These are phyloP conservation scores for Coenonympha arcania DNA, from an alignment of 2,888 invertebrate species.

Conservation along the genomic window DNA sequence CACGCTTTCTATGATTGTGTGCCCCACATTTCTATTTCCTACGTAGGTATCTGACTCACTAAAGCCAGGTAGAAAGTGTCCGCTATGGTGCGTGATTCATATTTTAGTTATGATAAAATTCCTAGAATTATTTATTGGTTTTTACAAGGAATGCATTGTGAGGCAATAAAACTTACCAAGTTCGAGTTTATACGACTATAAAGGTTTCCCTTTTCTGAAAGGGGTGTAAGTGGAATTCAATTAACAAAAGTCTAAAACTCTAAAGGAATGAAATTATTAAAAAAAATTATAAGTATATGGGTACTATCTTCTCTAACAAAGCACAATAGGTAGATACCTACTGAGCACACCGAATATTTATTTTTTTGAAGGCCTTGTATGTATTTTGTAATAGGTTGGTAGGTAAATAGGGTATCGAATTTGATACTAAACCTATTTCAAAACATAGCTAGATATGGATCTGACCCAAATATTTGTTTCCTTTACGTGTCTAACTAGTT, in stretches of 20 bases:
- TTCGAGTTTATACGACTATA: neutral
- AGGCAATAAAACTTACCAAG: neutral
- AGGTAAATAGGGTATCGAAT: too few species aligned
- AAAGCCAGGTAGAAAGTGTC: conserved; percentile 13
- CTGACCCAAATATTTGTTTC: neutral
- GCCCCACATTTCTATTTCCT: conserved; percentile 14
- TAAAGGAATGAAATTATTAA: too few species aligned
- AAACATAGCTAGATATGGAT: neutral
- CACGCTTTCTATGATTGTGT: neutral
- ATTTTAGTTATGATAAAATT: conserved; percentile 8
- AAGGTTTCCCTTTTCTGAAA: neutral
- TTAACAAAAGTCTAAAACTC: too few species aligned
- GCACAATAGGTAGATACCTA: too few species aligned
- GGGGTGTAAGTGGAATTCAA: too few species aligned
- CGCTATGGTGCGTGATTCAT: conserved; percentile 16
- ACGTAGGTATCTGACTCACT: conserved; percentile 20
- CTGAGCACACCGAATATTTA: too few species aligned
- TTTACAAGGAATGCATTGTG: neutral
- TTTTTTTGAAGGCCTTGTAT: too few species aligned
- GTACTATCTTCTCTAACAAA: too few species aligned
- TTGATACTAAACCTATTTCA: too few species aligned
- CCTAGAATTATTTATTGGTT: neutral
- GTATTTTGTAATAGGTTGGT: too few species aligned
- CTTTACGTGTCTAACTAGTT: neutral
- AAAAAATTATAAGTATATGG: too few species aligned